These are phyloP conservation scores for Epirrhoe tristata DNA, from an alignment of 2,888 invertebrate species.

Conservation along the genomic window DNA sequence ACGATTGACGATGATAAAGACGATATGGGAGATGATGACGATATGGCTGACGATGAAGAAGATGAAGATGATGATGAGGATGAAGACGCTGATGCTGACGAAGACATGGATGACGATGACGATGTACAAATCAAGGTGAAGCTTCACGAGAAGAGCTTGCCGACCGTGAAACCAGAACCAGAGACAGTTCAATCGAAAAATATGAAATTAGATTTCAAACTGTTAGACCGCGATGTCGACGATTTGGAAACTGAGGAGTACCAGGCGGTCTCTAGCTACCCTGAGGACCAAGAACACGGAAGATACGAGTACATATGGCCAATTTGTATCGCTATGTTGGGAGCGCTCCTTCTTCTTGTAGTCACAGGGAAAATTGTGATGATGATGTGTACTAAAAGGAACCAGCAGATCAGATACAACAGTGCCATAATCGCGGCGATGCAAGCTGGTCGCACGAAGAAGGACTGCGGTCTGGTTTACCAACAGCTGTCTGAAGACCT, in stretches of 20 bases:
- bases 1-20: constrained; percentile 59
- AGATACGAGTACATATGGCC: constrained; percentile 85
- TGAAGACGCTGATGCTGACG: constrained; percentile 56
- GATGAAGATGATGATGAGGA: constrained; percentile 62
- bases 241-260: constrained; percentile 64
- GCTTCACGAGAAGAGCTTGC: constrained; percentile 32
- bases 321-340: constrained; percentile 84
- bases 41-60: constrained; percentile 64
- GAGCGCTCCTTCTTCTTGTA: constrained; percentile 84
- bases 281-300: constrained; percentile 72
- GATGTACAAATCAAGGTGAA: constrained; percentile 71
- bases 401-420: constrained; percentile 76
- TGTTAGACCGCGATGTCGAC: constrained; percentile 67
- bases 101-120: constrained; percentile 60
- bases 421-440: constrained; percentile 83
- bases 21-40: constrained; percentile 63
- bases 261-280: constrained; percentile 57
- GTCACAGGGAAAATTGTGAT: constrained; percentile 82
- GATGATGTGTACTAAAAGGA: constrained; percentile 66
- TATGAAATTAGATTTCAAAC: constrained; percentile 67
- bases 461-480: constrained; percentile 91
- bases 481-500: constrained; percentile 92
- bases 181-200: constrained; percentile 44
- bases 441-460: constrained; percentile 85
- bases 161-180: constrained; percentile 3